Evolutionary conservation across 2,888 invertebrate species (phyloP), one percentile per base, ranked within the genome.

Genomic region (Leptarthrus brevirostris): DNA sequence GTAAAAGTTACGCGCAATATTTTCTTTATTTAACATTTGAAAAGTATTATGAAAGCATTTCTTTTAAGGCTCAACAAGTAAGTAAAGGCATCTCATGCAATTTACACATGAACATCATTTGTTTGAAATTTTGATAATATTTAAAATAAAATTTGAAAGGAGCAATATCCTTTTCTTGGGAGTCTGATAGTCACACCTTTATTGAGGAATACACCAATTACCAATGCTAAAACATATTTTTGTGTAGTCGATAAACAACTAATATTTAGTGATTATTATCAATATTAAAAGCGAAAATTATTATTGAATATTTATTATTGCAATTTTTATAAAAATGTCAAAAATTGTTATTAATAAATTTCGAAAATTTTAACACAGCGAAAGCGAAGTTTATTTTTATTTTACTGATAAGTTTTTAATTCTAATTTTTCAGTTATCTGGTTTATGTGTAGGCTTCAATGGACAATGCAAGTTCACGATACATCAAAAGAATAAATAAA

Each of bases 291-390:
- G 36, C 58, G 64, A 36, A 40, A 34, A 64, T 66, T 64, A 61
- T 71, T 74, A 53, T 18, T 54, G 71, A 58, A 56, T 72, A 72
- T 64, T 71, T 34, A 61, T 66, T 30, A 49, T 36, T 64, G 20
- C 22, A 44, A 66, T 72, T 66, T 24, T 36, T 71, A 74, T 44
- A 36, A 47, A 64, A 64, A 64, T n/a, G 2, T 47, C 16, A 1
- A 56, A 72, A 56, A 34, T 53, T 66, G 58, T 74, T 72, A 73
- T 34, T 40, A 49, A 64, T 36, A 54, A 49, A 22, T 34, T 40
- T 40, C 73, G 24, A 58, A 40, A 54, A 72, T 74, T 8, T 70
- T 56, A 72, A n/a, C 61, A 56, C 30, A 12, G n/a, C 16, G 14
- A 54, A 54, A 26, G 1, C n/a, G 54, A 30, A 30, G 30, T 30